phyloP scores from a whole-genome alignment of 2,888 invertebrate species.

The Itoplectis maculator region DNA sequence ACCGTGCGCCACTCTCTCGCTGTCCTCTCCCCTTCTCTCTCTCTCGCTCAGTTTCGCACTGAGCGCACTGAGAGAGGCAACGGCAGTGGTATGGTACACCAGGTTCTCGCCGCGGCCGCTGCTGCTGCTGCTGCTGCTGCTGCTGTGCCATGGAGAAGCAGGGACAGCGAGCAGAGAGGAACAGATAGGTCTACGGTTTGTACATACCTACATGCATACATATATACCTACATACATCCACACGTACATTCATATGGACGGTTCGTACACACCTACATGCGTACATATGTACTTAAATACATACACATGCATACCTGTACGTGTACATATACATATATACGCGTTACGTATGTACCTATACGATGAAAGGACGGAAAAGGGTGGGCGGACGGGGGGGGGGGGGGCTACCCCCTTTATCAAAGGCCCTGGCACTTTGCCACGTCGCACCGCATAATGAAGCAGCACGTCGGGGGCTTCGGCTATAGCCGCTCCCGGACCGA shows the following conservation, averaged over 20 bases:
- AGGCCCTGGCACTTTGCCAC: slow-evolving; percentile 82
- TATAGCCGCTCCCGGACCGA: slow-evolving; percentile 64
- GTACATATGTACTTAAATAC: not conserved
- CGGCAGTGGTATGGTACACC: slow-evolving; percentile 16
- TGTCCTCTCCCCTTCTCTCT: slow-evolving; percentile 25
- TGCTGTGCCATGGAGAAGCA: slow-evolving; percentile 34
- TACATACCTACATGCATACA: slow-evolving; percentile 18
- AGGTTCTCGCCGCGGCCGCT: slow-evolving; percentile 8
- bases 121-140: no score
- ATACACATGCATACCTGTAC: not conserved
- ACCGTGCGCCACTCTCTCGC: no score
- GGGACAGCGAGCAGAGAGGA: slow-evolving; percentile 38
- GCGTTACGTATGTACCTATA: slow-evolving; percentile 17
- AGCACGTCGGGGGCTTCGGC: slow-evolving; percentile 80
- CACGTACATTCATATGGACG: slow-evolving; percentile 3
- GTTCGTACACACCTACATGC: slow-evolving; percentile 20
- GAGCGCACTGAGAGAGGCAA: slow-evolving; percentile 2
- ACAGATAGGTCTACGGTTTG: slow-evolving; percentile 24
- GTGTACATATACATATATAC: not conserved
- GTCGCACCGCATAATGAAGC: slow-evolving; percentile 83
- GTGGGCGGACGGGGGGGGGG: slow-evolving; percentile 53
- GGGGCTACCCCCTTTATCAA: slow-evolving; percentile 76
- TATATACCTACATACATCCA: not conserved
- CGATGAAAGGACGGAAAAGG: slow-evolving; percentile 55
- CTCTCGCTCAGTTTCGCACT: no score